These are phyloP conservation scores for Carcina quercana DNA, from an alignment of 2,888 invertebrate species.

Conservation along the genomic window DNA sequence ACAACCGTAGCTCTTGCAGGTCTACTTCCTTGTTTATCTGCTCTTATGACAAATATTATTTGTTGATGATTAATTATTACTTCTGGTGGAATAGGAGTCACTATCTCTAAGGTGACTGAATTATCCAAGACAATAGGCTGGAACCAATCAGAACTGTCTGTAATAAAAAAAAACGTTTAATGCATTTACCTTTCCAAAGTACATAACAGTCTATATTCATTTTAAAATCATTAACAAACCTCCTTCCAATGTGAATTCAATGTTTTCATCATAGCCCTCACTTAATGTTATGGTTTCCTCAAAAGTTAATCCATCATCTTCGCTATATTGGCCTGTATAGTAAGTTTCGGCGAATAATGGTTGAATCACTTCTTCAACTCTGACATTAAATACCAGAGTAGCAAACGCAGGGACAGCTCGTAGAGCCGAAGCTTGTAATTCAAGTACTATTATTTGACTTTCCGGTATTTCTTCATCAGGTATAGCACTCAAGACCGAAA, in stretches of 20 bases:
- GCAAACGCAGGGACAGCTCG: slow-evolving; percentile 17
- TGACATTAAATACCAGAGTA: slow-evolving; percentile 19
- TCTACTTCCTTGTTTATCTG: slow-evolving; percentile 13
- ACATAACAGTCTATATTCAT: slow-evolving; percentile 7
- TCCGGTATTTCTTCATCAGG: slow-evolving; percentile 19
- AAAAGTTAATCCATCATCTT: slow-evolving; percentile 9
- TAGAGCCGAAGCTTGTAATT: slow-evolving; percentile 20
- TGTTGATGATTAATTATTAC: slow-evolving; percentile 18
- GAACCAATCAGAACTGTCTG: slow-evolving; percentile 14
- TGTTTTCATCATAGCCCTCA: slow-evolving; percentile 12
- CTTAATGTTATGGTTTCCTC: slow-evolving; percentile 6
- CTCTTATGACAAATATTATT: slow-evolving; percentile 20
- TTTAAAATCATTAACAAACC: neutral
- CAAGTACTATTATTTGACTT: slow-evolving; percentile 19
- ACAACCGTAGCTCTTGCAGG: slow-evolving; percentile 20
- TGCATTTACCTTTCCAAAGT: slow-evolving; percentile 6
- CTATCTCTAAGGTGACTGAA: slow-evolving; percentile 6
- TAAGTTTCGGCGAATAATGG: slow-evolving; percentile 19
- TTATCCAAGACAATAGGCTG: neutral
- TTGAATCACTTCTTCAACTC: slow-evolving; percentile 10
- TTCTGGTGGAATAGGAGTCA: slow-evolving; percentile 11
- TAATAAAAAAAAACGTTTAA: slow-evolving; percentile 6
- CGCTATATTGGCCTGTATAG: slow-evolving; percentile 16
- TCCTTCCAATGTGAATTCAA: slow-evolving; percentile 5
- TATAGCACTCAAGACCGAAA: slow-evolving; percentile 14